Base-by-base conservation (phyloP, 2,797 vertebrate species). In the Pitangus sulphuratus region DNA sequence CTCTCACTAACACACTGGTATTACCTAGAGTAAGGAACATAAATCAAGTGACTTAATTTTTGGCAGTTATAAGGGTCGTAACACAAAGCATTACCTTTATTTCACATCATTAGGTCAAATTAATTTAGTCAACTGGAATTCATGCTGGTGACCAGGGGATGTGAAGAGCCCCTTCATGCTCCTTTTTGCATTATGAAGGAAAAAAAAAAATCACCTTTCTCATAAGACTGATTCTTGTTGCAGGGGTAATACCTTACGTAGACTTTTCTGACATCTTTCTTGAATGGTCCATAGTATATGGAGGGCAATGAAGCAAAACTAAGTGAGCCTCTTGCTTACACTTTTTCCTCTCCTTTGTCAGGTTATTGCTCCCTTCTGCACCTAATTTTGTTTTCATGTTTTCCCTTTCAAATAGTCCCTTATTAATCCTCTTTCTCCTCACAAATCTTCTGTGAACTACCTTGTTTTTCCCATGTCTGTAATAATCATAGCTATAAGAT, bases 31-130 rank as follows among this genome's bases (percentile, higher is more conserved):
- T 24, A 42, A 39, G 26, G 19, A 78, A 75, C 17, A 12, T 89
- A 94, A 84, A n/a, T 84, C 75, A 89, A 79, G 50, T 79, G 71
- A 71, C 71, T 47, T 65, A 84, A 91, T 87, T 94, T 92, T 95
- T 89, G 68, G 66, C 20, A 16, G 69, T 50, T 92, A 45, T 18
- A 87, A 89, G 42, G 24, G 10, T 47, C 82, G 33, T 76, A 72
- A 79, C 37, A 83, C 62, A 72, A 91, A 79, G n/a, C 64, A 84
- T 84, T 92, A 79, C 39, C 75, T 87, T 79, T 82, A 91, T 87
- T 94, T 94, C 92, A 71, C 61, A 47, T 54, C 47, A 72, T 91
- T 90, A 90, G 33, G 50, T 86, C 57, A 88, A 83, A 86, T 81
- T 77, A 88, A 53, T 56, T 90, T 81, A 84, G 65, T 92, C 53